Base-by-base conservation (phyloP, 2,888 invertebrate genomes). In the Pammene aurita region DNA sequence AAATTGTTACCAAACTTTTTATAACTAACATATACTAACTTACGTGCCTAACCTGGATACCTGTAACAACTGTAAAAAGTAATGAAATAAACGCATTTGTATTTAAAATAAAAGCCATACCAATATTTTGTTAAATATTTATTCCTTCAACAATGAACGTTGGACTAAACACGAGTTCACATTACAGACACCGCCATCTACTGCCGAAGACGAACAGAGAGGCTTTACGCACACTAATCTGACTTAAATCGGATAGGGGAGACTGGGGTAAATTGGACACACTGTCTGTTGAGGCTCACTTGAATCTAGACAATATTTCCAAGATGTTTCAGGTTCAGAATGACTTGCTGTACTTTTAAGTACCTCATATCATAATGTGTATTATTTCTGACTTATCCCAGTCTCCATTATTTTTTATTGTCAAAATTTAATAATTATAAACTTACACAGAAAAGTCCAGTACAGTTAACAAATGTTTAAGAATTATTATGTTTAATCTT, bases 101-200 rank as follows among this genome's bases (percentile, higher is more conserved):
- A n/a, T n/a, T n/a, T n/a, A n/a, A n/a, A n/a, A n/a, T n/a, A 60
- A 65, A 64, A 44, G 11, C 7, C 63, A 13, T 50, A 11, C n/a
- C n/a, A n/a, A n/a, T n/a, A 16, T 6, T 5, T n/a, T 65, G 58
- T 57, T 62, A 58, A 54, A 58, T 68, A 68, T 68, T 64, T 68
- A 68, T 69, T 69, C 38, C 54, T 64, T 69, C 69, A 69, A 69
- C 64, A 69, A 69, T 65, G 52, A 65, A 69, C 64, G 64, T 52
- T 68, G 56, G 50, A 63, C 65, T 69, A 69, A 58, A 60, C 55
- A 56, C 38, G 26, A 62, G 34, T 56, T 61, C 57, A 52, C 18
- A 64, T 48, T 57, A 58, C 18, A 64, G 18, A 68, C 26, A 64
- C 41, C 50, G 42, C 52, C 50, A 35, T 18, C 67, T 48, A 58